Base-by-base conservation (phyloP, 2,888 invertebrate species). In the Stomorhina lunata region DNA sequence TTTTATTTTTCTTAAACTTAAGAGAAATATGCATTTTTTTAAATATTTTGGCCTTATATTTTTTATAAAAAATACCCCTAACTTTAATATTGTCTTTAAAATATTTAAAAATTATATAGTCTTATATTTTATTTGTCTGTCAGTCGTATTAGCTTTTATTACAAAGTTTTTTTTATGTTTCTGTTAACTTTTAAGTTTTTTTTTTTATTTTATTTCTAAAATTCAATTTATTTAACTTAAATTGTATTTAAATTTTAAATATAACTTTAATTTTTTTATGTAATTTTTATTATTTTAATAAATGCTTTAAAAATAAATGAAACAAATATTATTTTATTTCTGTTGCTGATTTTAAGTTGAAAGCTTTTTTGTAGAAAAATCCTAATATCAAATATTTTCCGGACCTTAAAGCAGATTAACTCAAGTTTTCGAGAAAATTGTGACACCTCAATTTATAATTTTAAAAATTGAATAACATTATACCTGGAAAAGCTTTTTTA, bases 271-370 rank as follows among this genome's bases (percentile, higher is more conserved):
- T 79, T 81, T 84, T 84, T 81, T 80, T 80, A 80, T 83, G 75
- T 80, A 76, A 72, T 84, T 83, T 78, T 80, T 81, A 72, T 83
- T 61, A 81, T 82, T 80, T 75, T 71, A 84, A 81, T 84, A 76
- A 79, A 81, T 81, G 65, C 71, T 81, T 79, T 76, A 59, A 59
- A 63, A 71, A 45, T 40, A 68, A 73, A n/a, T n/a, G n/a, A n/a
- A 55, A 81, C 3, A 25, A 72, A 43, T 57, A 20, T 37, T 59
- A n/a, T 15, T 34, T 55, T 25, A 3, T 59, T 61, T 75, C 10
- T 22, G 22, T 1, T 50, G 12, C 4, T 22, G n/a, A n/a, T 48
- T 20, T 50, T 50, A 12, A 22, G 10, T 48, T 10, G 9, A 22
- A 22, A 50, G 10, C 43, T 25, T 20, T 12, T 15, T 15, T 32